Evolutionary conservation across 1,140 invertebrate genomes (phyloP).

Genomic region (Nasonia giraulti): DNA sequence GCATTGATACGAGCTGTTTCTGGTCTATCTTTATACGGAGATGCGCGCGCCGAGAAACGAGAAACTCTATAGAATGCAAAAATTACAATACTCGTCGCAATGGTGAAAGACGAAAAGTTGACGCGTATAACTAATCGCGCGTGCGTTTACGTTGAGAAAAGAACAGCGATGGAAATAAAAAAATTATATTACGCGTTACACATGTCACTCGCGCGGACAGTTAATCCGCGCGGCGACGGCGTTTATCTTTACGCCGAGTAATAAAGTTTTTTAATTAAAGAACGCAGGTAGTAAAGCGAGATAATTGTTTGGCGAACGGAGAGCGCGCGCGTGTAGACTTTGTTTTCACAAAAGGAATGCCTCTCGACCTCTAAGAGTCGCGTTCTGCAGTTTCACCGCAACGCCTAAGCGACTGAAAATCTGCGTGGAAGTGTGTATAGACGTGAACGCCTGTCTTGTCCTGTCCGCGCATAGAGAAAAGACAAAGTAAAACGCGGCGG

Average conservation of each 20-base stretch:
- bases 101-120: no score
- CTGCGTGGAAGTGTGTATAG: background rate
- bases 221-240: background rate
- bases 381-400: constrained; percentile 11
- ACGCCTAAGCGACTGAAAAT: constrained; percentile 5
- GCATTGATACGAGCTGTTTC: background rate
- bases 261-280: background rate
- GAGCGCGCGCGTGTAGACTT: background rate
- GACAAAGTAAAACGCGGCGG: background rate
- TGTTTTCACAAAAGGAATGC: constrained; percentile 32
- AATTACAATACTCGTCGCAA: no score
- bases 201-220: background rate
- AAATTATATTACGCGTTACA: background rate
- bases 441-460: background rate
- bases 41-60: background rate
- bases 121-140: no score
- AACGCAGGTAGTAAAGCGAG: background rate
- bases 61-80: no score
- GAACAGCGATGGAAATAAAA: background rate
- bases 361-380: constrained; percentile 24
- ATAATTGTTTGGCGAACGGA: background rate
- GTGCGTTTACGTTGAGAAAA: background rate
- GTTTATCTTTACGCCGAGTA: background rate
- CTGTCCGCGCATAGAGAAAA: background rate
- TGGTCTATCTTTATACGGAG: background rate